Evolutionary conservation across 2,113 vertebrate species (phyloP).

Genomic region (Sinocyclocheilus maitianheensis): DNA sequence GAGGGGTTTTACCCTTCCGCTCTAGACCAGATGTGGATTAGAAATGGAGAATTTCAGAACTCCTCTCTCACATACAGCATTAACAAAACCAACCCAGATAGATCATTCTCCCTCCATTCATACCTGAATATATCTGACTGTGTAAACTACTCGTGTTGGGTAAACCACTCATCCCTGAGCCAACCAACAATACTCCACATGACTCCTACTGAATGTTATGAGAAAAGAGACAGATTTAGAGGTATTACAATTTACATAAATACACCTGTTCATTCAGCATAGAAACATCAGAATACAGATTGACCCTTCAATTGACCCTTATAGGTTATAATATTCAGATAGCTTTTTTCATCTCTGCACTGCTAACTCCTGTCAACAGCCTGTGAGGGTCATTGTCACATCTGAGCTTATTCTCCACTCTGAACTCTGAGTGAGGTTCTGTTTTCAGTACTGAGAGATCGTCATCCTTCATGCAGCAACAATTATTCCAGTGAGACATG

Average conservation of each 20-base stretch:
- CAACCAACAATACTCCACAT: neutral
- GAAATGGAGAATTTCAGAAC: constrained; percentile 45
- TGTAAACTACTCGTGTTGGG: constrained; percentile 47
- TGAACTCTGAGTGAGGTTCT: neutral
- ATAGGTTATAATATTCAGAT: neutral
- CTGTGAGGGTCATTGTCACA: neutral
- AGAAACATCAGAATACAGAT: neutral
- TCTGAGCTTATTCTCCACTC: neutral
- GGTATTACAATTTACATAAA: neutral
- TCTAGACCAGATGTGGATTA: constrained; percentile 24
- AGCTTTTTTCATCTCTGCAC: neutral
- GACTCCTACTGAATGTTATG: constrained; percentile 6
- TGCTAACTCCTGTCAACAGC: neutral
- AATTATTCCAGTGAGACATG: neutral
- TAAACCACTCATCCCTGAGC: constrained; percentile 50
- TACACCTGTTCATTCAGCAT: neutral
- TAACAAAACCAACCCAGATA: constrained; percentile 17
- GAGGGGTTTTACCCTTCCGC: constrained; percentile 50
- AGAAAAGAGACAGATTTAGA: neutral
- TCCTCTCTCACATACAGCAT: neutral
- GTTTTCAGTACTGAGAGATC: constrained; percentile 32
- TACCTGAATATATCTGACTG: neutral
- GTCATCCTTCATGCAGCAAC: neutral
- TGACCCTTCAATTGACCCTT: neutral
- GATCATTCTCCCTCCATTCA: constrained; percentile 21